A percentile compares a stretch with the other conserved stretches of the same genome.
Evolutionary conservation across 2,888 invertebrate genomes (phyloP).

Genomic region (Cataglyphis rosenhaueri): DNA sequence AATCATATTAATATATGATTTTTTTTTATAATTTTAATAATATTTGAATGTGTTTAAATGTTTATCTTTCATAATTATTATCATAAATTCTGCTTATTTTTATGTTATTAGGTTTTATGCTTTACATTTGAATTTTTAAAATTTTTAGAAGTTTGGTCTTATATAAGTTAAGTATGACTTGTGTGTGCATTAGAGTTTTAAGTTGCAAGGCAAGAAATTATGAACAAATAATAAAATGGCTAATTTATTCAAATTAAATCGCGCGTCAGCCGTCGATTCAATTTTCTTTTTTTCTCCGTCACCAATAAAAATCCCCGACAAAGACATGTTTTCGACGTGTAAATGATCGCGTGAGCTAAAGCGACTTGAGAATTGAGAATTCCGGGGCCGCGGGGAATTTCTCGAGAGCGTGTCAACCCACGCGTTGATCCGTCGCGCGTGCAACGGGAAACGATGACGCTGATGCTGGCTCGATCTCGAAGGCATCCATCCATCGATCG

Average conservation of each 20-base stretch:
- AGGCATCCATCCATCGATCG: slow-evolving; percentile 81
- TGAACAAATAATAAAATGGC: background rate
- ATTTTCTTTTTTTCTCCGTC: background rate
- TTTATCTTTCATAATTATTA: too few species aligned
- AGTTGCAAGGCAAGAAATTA: too few species aligned
- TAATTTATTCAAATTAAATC: background rate
- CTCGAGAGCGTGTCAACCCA: slow-evolving; percentile 72
- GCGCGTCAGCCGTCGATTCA: background rate
- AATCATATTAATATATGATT: too few species aligned
- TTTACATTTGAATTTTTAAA: too few species aligned
- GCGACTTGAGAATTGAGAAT: slow-evolving; percentile 44
- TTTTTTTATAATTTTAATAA: too few species aligned
- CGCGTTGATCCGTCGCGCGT: slow-evolving; percentile 61
- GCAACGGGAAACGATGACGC: slow-evolving; percentile 74
- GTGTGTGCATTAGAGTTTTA: too few species aligned
- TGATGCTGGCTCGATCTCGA: slow-evolving; percentile 66
- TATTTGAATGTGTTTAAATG: too few species aligned
- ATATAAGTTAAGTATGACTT: too few species aligned
- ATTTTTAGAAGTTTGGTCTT: too few species aligned
- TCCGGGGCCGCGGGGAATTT: slow-evolving; percentile 65
- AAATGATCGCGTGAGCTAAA: slow-evolving; percentile 10
- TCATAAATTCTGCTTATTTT: too few species aligned
- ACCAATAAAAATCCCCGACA: background rate
- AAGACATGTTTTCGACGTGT: background rate
- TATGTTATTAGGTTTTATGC: too few species aligned